Conservation (phyloP, 2,888 invertebrate species). For the Rhorus exstirpatorius region DNA sequence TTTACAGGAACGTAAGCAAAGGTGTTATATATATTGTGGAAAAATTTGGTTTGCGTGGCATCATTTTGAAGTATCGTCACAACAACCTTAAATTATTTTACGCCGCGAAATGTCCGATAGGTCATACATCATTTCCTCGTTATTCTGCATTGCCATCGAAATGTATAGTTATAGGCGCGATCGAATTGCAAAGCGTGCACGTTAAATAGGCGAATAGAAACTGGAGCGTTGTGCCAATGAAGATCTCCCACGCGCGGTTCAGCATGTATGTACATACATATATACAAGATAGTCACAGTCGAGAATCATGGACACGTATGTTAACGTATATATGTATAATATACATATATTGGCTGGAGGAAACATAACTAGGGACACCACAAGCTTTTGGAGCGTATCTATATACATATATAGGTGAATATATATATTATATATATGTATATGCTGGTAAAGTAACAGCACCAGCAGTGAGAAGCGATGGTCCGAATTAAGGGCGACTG, state of each 20-base stretch:
- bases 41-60: no score
- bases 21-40: no score
- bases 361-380: slow-evolving; percentile 56
- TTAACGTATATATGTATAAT: slow-evolving; percentile 9
- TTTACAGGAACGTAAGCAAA: no score
- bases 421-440: slow-evolving; percentile 23
- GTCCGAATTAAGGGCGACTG: slow-evolving; percentile 78
- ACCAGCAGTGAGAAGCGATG: slow-evolving; percentile 72
- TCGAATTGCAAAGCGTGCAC: slow-evolving; percentile 43
- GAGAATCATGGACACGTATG: slow-evolving; percentile 11
- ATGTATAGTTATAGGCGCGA: slow-evolving; percentile 55
- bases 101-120: not conserved
- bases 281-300: slow-evolving; percentile 41
- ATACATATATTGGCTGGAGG: not conserved
- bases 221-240: slow-evolving; percentile 67
- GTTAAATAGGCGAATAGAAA: slow-evolving; percentile 55
- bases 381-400: slow-evolving; percentile 51
- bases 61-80: no score
- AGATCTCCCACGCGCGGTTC: slow-evolving; percentile 70
- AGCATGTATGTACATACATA: slow-evolving; percentile 14
- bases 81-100: slow-evolving; percentile 19
- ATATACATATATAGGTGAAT: not conserved
- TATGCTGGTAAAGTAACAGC: slow-evolving; percentile 40
- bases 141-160: slow-evolving; percentile 26
- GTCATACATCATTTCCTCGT: slow-evolving; percentile 38